Evolutionary conservation across 2,797 vertebrate genomes (phyloP), one percentile per base, ranked within the genome.

Genomic region (Meriones psammophilus): DNA sequence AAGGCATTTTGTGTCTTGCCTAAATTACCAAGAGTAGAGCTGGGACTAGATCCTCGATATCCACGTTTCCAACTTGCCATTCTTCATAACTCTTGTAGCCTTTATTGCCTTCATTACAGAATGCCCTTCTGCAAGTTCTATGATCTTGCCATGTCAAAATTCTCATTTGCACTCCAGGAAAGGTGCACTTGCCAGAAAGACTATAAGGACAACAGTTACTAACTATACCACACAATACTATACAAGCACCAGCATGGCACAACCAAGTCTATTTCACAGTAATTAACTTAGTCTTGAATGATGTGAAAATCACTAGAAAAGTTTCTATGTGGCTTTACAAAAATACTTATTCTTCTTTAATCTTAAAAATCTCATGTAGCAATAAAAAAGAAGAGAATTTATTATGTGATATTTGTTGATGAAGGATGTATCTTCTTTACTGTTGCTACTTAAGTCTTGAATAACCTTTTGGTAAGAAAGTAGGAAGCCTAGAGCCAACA

Each of bases 231-330:
- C 33, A 73, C 10, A 89, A 14, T 56, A 54, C n/a, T 88, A 33
- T 78, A 68, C 62, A 88, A 95, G 97, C 66, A 93, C 56, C 42
- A 87, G 64, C 3, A 8, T 86, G 39, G 28, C 28, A 54, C 50
- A 90, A 84, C 76, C 30, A 58, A 92, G 6, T 81, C 46, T 96
- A 89, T 93, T 93, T 93, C 77, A 94, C 88, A 92, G 94, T 94
- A 94, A 78, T 95, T 95, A 90, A 97, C 88, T 69, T 93, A 74
- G 39, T 74, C 88, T 92, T 58, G 68, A 93, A 58, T 81, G 92
- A 93, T 8, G 50, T 18, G 88, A 54, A 90, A 85, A 76, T 94
- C 73, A 86, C 80, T 89, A 88, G 76, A 92, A 24, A n/a, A 74
- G 24, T 90, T 93, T 14, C 13, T 81, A 42, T 18, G 42, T 58